phyloP scores from a whole-genome alignment of 2,797 vertebrate genomes.

The Ctenopoma kingsleyae region DNA sequence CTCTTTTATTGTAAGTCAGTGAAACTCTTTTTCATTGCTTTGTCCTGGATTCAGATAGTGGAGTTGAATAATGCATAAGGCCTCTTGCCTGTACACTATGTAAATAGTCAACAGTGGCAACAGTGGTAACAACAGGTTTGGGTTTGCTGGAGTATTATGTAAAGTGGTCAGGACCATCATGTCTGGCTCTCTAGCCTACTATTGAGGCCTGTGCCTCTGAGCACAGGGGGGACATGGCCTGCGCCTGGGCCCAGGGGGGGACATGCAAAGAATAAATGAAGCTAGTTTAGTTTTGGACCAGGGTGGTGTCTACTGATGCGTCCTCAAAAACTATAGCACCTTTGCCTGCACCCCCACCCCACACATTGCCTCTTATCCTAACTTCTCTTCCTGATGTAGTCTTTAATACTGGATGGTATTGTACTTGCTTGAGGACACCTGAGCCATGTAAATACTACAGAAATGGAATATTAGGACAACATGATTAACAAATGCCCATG shows the following conservation, averaged over 20 bases:
- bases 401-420: slow-evolving; percentile 43
- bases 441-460: slow-evolving; percentile 27
- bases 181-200: slow-evolving; percentile 72
- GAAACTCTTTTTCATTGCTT: slow-evolving; percentile 80
- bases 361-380: slow-evolving; percentile 30
- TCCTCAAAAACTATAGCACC: slow-evolving; percentile 68
- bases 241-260: slow-evolving; percentile 56
- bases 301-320: slow-evolving; percentile 68
- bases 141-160: slow-evolving; percentile 78
- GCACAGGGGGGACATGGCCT: slow-evolving; percentile 55
- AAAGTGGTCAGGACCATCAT: slow-evolving; percentile 74
- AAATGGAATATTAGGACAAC: slow-evolving; percentile 48
- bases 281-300: slow-evolving; percentile 75
- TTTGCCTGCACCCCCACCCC: slow-evolving; percentile 31
- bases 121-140: slow-evolving; percentile 81
- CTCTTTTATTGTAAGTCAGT: slow-evolving; percentile 81
- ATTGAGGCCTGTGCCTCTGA: slow-evolving; percentile 67
- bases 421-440: slow-evolving; percentile 39
- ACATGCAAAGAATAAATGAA: slow-evolving; percentile 79
- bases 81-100: slow-evolving; percentile 80
- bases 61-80: slow-evolving; percentile 87
- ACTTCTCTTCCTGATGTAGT: slow-evolving; percentile 30
- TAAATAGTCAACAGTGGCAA: slow-evolving; percentile 85
- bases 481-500: slow-evolving; percentile 42
- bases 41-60: slow-evolving; percentile 78